Conservation (phyloP, 2,797 vertebrate genomes). For the Erethizon dorsatum region DNA sequence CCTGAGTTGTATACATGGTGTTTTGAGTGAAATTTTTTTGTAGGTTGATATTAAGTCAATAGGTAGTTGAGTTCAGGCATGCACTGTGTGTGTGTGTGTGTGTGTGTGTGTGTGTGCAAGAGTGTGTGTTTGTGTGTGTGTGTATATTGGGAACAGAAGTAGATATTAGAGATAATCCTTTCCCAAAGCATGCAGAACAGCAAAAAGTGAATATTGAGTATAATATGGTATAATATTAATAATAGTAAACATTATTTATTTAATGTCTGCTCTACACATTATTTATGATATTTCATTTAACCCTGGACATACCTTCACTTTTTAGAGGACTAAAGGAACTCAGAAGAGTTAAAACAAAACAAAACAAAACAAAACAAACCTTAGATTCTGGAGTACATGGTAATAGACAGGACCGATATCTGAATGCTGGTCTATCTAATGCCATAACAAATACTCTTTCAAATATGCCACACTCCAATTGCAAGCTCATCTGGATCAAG, state of each 20-base stretch:
- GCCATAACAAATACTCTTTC: background rate
- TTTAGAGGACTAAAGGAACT: constrained; percentile 19
- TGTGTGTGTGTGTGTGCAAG: background rate
- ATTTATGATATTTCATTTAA: constrained; percentile 33
- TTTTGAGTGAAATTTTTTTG: constrained; percentile 14
- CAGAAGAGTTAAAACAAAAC: background rate
- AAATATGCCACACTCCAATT: background rate
- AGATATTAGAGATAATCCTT: background rate
- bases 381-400: background rate
- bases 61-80: background rate
- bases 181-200: background rate
- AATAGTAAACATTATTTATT: background rate
- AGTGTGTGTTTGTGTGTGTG: background rate
- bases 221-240: background rate
- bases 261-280: background rate
- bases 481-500: background rate
- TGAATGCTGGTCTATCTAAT: background rate
- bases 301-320: constrained; percentile 3
- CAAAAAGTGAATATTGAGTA: background rate
- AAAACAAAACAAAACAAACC: background rate
- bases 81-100: background rate
- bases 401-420: background rate
- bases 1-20: background rate
- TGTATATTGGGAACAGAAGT: background rate
- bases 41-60: background rate